A percentile compares a stretch with the other conserved stretches of the same genome.
Evolutionary conservation across 2,113 vertebrate species (phyloP).

Genomic region (Odobenus rosmarus): DNA sequence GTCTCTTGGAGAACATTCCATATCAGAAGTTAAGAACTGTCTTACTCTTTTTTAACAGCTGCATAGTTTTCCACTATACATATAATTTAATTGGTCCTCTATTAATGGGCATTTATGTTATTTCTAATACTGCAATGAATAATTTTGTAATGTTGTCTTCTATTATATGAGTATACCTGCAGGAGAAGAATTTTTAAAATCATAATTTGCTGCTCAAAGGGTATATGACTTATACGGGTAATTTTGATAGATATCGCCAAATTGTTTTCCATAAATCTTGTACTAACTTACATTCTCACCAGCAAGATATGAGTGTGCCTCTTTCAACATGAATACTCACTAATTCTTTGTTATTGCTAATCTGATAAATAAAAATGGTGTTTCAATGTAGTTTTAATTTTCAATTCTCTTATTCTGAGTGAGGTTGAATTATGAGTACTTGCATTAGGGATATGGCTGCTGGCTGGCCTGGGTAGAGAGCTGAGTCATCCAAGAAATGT

Average conservation of each 20-base stretch:
- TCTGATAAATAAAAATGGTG: neutral
- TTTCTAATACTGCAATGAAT: neutral
- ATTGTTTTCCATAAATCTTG: neutral
- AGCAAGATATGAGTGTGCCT: neutral
- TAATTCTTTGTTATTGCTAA: neutral
- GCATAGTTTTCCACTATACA: neutral
- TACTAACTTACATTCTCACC: neutral
- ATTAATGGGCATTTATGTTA: neutral
- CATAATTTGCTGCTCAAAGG: neutral
- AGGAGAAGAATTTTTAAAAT: neutral
- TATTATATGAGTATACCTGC: neutral
- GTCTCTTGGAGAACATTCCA: neutral
- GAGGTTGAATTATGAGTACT: constrained; percentile 81
- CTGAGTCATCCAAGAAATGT: constrained; percentile 63
- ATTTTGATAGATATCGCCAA: neutral
- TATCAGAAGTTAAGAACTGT: neutral
- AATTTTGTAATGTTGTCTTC: neutral
- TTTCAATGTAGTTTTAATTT: neutral
- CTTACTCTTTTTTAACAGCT: neutral
- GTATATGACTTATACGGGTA: neutral
- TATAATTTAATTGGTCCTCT: neutral
- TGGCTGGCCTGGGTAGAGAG: constrained; percentile 71
- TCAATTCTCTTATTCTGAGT: neutral
- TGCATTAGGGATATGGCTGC: constrained; percentile 80
- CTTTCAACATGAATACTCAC: neutral